Evolutionary conservation across 2,113 vertebrate species (phyloP), one percentile per base, ranked within the genome.

Genomic region (Tragulus kanchil): DNA sequence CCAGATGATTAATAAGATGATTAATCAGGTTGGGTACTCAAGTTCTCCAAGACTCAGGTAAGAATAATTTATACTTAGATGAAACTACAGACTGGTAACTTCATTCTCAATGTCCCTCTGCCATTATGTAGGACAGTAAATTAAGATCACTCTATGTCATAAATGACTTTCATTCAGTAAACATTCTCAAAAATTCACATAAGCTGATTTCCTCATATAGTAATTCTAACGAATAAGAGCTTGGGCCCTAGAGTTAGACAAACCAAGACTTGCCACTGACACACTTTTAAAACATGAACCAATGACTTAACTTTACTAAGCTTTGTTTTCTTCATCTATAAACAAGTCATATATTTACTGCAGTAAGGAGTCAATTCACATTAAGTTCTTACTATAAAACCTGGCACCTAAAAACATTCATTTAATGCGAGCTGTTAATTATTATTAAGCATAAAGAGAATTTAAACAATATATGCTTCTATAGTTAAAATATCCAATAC

Each of bases 401-500:
- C 42, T 86, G 50, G 61, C 6, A 56, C 45, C 13, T 61, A 88
- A 91, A 36, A 89, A 65, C 15, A 93, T 16, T 5, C 54, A 87
- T 56, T 83, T 85, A 89, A 54, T 45, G n/a, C 9, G 23, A 81
- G 14, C 25, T 75, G 19, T 26, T 26, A 73, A 78, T 65, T 93
- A 89, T 85, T 56, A 86, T 45, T 36, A 92, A 89, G 9, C 48
- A 92, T 31, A 50, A 61, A 95, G 14, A 92, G 90, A 94, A 95
- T 71, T 1, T 4, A 2, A 92, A 1, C 45, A 92, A 62, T 48
- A 52, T 3, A 71, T 52, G 92, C 96, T 84, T 62, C 56, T 78
- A 50, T 9, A 94, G 12, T 25, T 78, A 89, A 93, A 65, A 92
- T 48, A 26, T 45, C 69, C 26, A 86, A 73, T 65, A 98, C 97